A percentile compares a stretch with the other conserved stretches of the same genome.
These are phyloP conservation scores for Tragelaphus imberbis DNA, from an alignment of 2,113 vertebrate genomes.

Conservation along the genomic window DNA sequence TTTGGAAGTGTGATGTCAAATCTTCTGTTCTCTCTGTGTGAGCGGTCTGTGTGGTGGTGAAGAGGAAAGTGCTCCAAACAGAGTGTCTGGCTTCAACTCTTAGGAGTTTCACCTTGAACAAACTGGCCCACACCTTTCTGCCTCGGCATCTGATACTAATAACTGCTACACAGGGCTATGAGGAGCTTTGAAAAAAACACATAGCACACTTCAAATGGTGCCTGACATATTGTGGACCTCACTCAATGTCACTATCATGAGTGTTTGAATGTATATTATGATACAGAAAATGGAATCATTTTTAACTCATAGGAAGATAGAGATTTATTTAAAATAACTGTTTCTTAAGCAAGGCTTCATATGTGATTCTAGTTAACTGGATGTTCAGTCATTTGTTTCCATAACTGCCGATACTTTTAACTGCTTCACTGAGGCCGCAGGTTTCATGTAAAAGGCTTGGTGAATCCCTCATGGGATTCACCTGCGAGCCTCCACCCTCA, in stretches of 20 bases:
- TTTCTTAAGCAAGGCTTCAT: not conserved
- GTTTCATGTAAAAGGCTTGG: not conserved
- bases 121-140: not conserved
- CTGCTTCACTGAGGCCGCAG: not conserved
- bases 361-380: not conserved
- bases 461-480: not conserved
- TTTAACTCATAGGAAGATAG: not conserved
- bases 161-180: not conserved
- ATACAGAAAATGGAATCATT: not conserved
- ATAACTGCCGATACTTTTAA: not conserved
- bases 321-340: not conserved
- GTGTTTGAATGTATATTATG: not conserved
- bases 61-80: not conserved
- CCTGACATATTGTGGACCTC: not conserved
- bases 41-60: not conserved
- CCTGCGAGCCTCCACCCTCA: not conserved
- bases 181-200: not conserved
- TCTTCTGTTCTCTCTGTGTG: not conserved
- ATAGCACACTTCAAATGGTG: not conserved
- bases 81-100: not conserved
- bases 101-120: not conserved
- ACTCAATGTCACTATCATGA: not conserved
- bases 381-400: not conserved
- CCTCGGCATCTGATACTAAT: not conserved
- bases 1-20: not conserved